phyloP scores from a whole-genome alignment of 2,113 vertebrate genomes.

The Amazona guildingii region DNA sequence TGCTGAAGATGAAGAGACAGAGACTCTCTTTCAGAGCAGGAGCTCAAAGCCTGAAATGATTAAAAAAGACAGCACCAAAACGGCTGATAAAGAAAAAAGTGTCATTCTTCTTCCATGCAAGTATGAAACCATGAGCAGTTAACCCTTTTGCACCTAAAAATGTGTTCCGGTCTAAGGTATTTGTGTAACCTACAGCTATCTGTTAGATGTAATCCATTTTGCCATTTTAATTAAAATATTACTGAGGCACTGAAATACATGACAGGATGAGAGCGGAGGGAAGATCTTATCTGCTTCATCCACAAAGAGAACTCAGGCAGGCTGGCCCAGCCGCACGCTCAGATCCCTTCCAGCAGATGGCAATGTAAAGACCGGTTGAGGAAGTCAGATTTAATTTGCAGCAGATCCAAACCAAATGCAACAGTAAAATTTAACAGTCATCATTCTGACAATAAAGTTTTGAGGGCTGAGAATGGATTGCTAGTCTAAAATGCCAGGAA shows the following conservation, averaged over 20 bases:
- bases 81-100: constrained; percentile 59
- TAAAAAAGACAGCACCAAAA: constrained; percentile 51
- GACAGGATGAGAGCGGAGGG: background rate
- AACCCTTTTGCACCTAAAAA: constrained; percentile 19
- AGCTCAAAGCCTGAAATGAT: constrained; percentile 66
- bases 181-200: background rate
- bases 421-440: constrained; percentile 16
- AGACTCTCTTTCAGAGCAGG: constrained; percentile 49
- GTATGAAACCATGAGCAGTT: constrained; percentile 30
- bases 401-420: constrained; percentile 23
- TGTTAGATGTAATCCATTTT: background rate
- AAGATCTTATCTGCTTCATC: constrained; percentile 21
- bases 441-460: background rate
- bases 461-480: background rate
- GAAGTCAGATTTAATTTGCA: background rate
- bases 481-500: background rate
- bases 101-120: constrained; percentile 1
- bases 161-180: background rate
- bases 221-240: constrained; percentile 36
- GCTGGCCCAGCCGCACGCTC: background rate
- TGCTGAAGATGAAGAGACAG: constrained; percentile 47
- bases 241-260: background rate
- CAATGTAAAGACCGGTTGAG: background rate
- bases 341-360: background rate
- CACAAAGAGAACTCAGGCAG: background rate